Evolutionary conservation across 2,113 vertebrate species (phyloP), one percentile per base, ranked within the genome.

Genomic region (Poecile atricapillus): DNA sequence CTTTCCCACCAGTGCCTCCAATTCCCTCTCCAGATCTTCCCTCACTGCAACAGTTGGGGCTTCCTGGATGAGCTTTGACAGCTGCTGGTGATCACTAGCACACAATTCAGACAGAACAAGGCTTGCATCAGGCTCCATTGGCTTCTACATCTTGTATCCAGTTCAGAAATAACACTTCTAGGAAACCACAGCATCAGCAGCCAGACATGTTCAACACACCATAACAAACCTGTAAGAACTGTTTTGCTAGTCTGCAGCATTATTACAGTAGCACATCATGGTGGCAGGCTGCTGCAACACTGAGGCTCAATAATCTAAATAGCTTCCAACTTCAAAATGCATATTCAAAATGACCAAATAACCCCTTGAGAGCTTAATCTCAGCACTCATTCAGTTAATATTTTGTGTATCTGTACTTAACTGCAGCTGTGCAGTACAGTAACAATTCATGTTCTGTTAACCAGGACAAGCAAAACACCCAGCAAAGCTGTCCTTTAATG

Each of bases 21-120:
- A 98, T 44, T 99, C 98, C 39, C 88, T 96, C 87, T 98, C 98
- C 85, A 99, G 96, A 31, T 98, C 98, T 59, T 98, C 98, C 79
- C 98, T 98, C 68, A 99, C 90, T 49, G 95, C 94, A 56, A 65
- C 16, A 2, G 97, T 98, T 46, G 98, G 97, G 18, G 98, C 98
- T 67, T 98, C 97, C 68, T 98, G 97, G 76, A 98, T 95, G 81
- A 98, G 98, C 93, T 98, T 98, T 65, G 97, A 96, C 93, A 99
- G 95, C 91, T 98, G 98, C 65, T 98, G 98, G 90, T 99, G 98
- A 89, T 99, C 98, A 85, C 99, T 99, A 70, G 75, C 30, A 94
- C 1, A 20, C 33, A 67, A 93, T 78, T 76, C 37, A 93, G 79
- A 94, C 53, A 77, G 39, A 92, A 79, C 47, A 47, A 69, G 19